A percentile compares a stretch with the other conserved stretches of the same genome.
phyloP scores from a whole-genome alignment of 2,888 invertebrate genomes.

The Microctonus hyperodae region DNA sequence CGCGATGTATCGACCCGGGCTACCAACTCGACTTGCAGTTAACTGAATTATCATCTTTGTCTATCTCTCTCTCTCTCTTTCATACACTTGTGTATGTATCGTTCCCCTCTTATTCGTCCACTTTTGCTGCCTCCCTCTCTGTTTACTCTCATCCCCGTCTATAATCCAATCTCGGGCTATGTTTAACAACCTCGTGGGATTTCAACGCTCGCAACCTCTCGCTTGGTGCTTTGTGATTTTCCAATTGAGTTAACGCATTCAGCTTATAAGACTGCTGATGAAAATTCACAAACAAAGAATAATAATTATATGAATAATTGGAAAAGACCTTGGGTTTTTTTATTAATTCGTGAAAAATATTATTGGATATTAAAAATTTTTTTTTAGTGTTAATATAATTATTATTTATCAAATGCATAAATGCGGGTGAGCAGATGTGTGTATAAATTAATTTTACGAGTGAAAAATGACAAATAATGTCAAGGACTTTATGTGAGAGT shows the following conservation, averaged over 20 bases:
- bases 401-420: too few species aligned
- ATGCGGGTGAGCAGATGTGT: too few species aligned
- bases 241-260: slow-evolving; percentile 49
- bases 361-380: too few species aligned
- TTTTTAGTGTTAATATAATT: too few species aligned
- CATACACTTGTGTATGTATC: background rate
- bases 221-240: slow-evolving; percentile 48
- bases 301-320: slow-evolving; percentile 15
- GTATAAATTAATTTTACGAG: too few species aligned
- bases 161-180: slow-evolving; percentile 35
- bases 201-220: slow-evolving; percentile 46
- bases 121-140: slow-evolving; percentile 19
- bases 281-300: slow-evolving; percentile 23
- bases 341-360: too few species aligned
- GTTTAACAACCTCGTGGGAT: slow-evolving; percentile 51
- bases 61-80: slow-evolving; percentile 23
- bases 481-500: too few species aligned
- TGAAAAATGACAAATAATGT: too few species aligned
- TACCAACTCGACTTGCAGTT: slow-evolving; percentile 46
- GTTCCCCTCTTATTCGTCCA: background rate
- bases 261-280: slow-evolving; percentile 34
- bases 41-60: slow-evolving; percentile 49
- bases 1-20: slow-evolving; percentile 46
- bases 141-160: slow-evolving; percentile 29
- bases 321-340: too few species aligned